Evolutionary conservation across 2,888 invertebrate species (phyloP), one percentile per base, ranked within the genome.

Genomic region (Ditula angustiorana): DNA sequence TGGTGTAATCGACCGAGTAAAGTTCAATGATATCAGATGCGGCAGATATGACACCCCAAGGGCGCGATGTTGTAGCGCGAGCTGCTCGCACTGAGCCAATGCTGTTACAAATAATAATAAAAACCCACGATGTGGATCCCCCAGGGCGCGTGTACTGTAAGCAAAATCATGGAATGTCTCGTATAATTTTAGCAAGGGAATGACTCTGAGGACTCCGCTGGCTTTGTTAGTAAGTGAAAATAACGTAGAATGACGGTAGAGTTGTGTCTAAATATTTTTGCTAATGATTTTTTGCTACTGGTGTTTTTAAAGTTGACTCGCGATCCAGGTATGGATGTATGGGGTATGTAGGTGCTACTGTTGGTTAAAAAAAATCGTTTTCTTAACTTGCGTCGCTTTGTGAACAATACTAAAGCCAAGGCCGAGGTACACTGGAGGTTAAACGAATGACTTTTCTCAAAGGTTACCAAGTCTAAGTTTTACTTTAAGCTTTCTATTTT

Each of bases 101-200:
- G 61, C 30, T 19, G 53, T 28, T 23, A 26, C 46, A 47, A 33
- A 55, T 55, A 46, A 41, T 55, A 55, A 55, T 62, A 47, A 62
- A 56, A 62, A 47, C 28, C 47, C 55, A 23, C 47, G 61, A 56
- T 56, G 44, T 35, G 7, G 16, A 10, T 37, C 46, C 26, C 47
- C 30, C 10, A 13, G 58, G 33, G 30, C 46, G 28, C 19, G 19
- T 44, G 49, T 24, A 26, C 50, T 33, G 21, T 5, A 24, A 33
- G 33, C 35, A 35, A 37, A 26, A 41, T 41, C 26, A 41, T 41
- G 55, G 53, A 55, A 37, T 37, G 26, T 28, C 41, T 41, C 26
- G 1, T 11, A 46, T 61, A 47, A 55, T 47, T 61, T 61, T 26
- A 19, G 33, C 35, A 46, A 35, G 41, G 41, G 41, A 55, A 41